Conservation (phyloP, 2,888 invertebrate species). For the Conops quadrifasciatus region DNA sequence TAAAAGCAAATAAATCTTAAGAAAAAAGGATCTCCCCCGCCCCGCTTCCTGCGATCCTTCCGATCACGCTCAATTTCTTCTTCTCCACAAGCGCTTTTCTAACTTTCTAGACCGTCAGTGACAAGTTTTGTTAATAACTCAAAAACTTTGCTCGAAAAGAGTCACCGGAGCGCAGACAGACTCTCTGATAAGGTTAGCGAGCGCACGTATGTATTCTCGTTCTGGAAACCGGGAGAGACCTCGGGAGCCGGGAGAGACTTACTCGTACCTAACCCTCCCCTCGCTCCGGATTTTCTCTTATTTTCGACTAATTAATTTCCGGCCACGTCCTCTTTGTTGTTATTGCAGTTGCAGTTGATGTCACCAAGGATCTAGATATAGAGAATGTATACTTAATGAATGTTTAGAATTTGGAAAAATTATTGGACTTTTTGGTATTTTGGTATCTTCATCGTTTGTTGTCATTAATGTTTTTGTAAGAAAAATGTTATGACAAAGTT, state of each 20-base stretch:
- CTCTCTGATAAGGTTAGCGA: too few relatives aligned
- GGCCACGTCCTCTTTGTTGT: slow-evolving; percentile 28
- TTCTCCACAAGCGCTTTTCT: neutral
- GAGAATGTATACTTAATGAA: too few relatives aligned
- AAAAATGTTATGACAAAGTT: neutral
- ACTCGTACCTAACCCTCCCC: neutral
- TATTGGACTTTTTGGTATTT: slow-evolving; percentile 21
- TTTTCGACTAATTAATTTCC: slow-evolving; percentile 34
- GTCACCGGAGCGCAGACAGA: too few relatives aligned
- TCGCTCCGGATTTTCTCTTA: neutral
- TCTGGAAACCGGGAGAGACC: slow-evolving; percentile 4
- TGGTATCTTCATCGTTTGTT: slow-evolving; percentile 3
- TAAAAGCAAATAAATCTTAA: neutral
- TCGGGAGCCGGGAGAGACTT: neutral
- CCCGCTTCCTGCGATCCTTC: neutral
- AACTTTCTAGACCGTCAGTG: neutral
- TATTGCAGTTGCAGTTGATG: slow-evolving; percentile 10
- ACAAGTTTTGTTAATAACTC: slow-evolving; percentile 29
- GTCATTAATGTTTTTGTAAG: neutral
- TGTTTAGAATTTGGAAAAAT: slow-evolving; percentile 5
- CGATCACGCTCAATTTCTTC: slow-evolving; percentile 17
- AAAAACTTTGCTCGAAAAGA: slow-evolving; percentile 22
- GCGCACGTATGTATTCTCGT: too few relatives aligned
- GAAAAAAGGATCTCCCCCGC: neutral
- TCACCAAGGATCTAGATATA: neutral